These are phyloP conservation scores for Lepidurus apus DNA, from an alignment of 1,140 invertebrate genomes.

Conservation along the genomic window DNA sequence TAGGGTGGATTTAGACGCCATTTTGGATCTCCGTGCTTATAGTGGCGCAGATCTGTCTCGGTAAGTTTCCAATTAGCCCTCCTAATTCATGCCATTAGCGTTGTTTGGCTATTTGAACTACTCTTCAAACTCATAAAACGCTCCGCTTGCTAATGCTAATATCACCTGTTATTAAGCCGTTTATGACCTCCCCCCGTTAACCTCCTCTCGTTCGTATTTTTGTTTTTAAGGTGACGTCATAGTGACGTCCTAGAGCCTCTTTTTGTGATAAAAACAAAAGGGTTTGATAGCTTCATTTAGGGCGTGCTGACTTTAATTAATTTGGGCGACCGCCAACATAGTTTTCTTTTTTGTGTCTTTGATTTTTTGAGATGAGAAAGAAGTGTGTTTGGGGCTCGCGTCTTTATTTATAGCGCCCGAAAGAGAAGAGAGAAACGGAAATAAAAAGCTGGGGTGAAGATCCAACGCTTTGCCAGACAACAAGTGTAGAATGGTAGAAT, in stretches of 20 bases:
- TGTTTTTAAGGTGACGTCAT: no score
- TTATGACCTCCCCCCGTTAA: neutral
- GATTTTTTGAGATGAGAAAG: no score
- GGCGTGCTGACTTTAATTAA: neutral
- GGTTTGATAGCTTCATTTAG: neutral
- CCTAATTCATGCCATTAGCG: neutral
- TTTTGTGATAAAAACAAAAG: no score
- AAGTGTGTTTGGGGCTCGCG: no score
- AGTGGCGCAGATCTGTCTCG: slow-evolving; percentile 35
- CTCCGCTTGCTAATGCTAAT: neutral
- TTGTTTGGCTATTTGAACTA: neutral
- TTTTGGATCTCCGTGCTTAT: slow-evolving; percentile 39
- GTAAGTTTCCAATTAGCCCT: slow-evolving; percentile 16
- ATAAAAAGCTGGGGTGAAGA: neutral
- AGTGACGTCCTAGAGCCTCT: no score
- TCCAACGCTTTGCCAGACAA: neutral
- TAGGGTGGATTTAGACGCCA: slow-evolving; percentile 37
- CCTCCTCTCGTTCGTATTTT: no score
- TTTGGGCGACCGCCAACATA: neutral
- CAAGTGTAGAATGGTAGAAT: neutral
- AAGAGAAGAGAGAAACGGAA: no score
- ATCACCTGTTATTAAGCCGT: neutral
- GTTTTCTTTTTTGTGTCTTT: no score
- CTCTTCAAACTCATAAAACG: neutral
- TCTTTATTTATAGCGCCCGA: no score